Conservation (phyloP, 2,797 vertebrate genomes). For the Pantherophis alleghaniensis region DNA sequence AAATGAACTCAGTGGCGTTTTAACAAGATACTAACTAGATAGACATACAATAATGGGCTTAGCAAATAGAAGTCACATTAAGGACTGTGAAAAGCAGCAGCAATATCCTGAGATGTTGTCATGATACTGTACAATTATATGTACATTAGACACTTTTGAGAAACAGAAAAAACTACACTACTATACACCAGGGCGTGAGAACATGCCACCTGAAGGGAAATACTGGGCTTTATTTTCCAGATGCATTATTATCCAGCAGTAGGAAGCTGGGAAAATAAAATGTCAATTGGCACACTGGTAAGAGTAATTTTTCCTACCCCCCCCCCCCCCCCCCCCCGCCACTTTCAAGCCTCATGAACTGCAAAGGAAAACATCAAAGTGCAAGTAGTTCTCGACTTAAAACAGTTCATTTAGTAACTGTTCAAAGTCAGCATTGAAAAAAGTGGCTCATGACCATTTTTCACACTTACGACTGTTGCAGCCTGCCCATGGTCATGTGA, state of each 20-base stretch:
- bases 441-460: neutral
- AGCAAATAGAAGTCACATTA: neutral
- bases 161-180: constrained; percentile 8
- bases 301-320: neutral
- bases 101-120: neutral
- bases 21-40: neutral
- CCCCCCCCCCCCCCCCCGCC: fast-evolving
- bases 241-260: neutral
- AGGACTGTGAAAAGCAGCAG: neutral
- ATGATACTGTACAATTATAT: neutral
- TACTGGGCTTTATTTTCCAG: neutral
- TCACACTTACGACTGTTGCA: neutral
- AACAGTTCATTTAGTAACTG: neutral
- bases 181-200: neutral
- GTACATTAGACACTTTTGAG: neutral
- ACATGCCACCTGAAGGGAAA: neutral
- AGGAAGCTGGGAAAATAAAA: neutral
- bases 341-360: neutral
- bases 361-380: constrained; percentile 4
- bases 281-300: neutral
- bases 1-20: neutral
- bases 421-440: neutral
- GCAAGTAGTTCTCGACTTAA: neutral
- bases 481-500: neutral
- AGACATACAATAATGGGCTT: neutral